phyloP scores from a whole-genome alignment of 92 coral and sea anemone species.

The Porites evermanni region DNA sequence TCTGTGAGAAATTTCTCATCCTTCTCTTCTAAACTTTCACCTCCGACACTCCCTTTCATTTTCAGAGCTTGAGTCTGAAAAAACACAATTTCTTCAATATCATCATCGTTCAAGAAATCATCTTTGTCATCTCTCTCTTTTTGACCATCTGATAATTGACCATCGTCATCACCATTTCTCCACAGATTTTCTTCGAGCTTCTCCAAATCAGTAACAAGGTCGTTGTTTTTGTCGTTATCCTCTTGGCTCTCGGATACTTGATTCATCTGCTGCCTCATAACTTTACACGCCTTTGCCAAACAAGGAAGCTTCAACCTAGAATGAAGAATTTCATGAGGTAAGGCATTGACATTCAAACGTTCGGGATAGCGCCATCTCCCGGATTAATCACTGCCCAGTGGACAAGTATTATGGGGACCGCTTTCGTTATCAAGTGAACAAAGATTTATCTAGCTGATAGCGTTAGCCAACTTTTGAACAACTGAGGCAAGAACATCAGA shows the following conservation, averaged over 20 bases:
- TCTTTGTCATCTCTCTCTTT: conserved; percentile 10
- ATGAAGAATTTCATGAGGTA: neutral
- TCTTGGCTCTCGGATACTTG: conserved; percentile 17
- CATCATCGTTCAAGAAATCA: conserved; percentile 80
- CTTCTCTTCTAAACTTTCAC: conserved; percentile 19
- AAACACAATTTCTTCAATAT: conserved; percentile 80
- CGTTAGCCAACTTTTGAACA: too few relatives aligned
- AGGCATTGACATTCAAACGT: too few relatives aligned
- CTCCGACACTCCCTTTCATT: conserved; percentile 31
- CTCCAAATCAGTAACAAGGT: conserved; percentile 35
- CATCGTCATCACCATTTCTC: conserved; percentile 34
- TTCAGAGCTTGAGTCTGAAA: conserved; percentile 80
- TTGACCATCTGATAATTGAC: neutral
- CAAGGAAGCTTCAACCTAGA: conserved; percentile 68
- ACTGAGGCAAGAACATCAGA: too few relatives aligned
- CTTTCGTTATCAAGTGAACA: too few relatives aligned
- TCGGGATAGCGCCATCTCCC: too few relatives aligned
- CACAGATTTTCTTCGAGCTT: conserved; percentile 59
- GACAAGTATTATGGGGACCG: too few relatives aligned
- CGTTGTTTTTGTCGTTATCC: conserved; percentile 5
- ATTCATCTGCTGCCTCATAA: conserved; percentile 4
- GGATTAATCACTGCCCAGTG: too few relatives aligned
- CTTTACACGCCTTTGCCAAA: conserved; percentile 53
- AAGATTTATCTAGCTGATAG: too few relatives aligned
- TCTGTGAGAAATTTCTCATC: neutral